Conservation (phyloP, 2,113 vertebrate genomes). For the Trinectes maculatus region DNA sequence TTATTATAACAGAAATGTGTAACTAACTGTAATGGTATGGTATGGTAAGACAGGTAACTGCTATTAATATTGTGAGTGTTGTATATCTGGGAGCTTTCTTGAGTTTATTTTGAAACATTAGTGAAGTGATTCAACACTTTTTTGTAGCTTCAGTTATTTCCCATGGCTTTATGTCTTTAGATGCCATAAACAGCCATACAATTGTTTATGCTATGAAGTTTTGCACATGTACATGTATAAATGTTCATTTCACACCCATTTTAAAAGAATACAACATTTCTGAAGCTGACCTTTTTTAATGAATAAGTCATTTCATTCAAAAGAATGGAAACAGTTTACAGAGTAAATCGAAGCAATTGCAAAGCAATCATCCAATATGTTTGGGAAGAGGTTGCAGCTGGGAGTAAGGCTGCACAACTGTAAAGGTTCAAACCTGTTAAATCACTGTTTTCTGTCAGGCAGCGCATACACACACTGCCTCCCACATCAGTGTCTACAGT, state of each 20-base stretch:
- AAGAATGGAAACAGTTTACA: constrained; percentile 70
- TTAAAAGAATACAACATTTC: constrained; percentile 10
- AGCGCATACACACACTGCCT: not conserved
- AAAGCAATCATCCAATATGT: constrained; percentile 73
- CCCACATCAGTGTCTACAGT: not conserved
- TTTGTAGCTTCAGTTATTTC: no score
- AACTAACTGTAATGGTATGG: no score
- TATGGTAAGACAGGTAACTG: no score
- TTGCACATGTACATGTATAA: not conserved
- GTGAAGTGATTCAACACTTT: no score
- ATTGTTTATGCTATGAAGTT: no score
- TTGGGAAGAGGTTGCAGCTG: constrained; percentile 52
- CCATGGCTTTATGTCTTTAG: no score
- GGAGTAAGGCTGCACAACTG: constrained; percentile 28
- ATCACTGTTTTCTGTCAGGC: not conserved
- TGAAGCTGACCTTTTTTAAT: constrained; percentile 72
- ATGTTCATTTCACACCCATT: not conserved
- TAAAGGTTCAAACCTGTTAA: constrained; percentile 31
- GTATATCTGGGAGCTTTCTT: no score
- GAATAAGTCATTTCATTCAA: constrained; percentile 71
- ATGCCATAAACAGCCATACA: no score
- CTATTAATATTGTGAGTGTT: no score
- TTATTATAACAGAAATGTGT: no score
- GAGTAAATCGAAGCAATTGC: constrained; percentile 77
- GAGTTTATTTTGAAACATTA: no score